phyloP scores from a whole-genome alignment of 2,888 invertebrate species.

The Apamea monoglypha region DNA sequence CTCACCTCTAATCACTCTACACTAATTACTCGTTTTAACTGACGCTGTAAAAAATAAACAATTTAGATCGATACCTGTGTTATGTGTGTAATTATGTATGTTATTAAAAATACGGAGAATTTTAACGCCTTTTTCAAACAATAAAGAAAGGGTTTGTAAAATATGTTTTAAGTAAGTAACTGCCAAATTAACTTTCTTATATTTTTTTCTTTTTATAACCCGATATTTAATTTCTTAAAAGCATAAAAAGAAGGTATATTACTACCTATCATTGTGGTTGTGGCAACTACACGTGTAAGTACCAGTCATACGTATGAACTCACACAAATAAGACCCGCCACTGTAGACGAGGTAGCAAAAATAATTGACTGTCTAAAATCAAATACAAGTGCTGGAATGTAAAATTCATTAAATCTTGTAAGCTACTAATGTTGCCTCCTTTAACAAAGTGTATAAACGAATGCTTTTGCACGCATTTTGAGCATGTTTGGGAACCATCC shows the following conservation, averaged over 20 bases:
- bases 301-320: too few relatives aligned
- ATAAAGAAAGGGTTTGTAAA: not conserved
- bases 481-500: too few relatives aligned
- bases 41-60: constrained; percentile 55
- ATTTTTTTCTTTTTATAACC: not conserved
- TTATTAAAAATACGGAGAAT: constrained; percentile 4
- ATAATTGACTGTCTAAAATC: too few relatives aligned
- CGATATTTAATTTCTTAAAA: not conserved
- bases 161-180: constrained; percentile 3
- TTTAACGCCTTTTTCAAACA: constrained; percentile 9
- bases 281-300: too few relatives aligned
- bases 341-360: too few relatives aligned
- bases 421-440: too few relatives aligned
- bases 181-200: not conserved
- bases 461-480: too few relatives aligned
- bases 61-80: constrained; percentile 48
- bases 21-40: constrained; percentile 77
- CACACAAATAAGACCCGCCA: too few relatives aligned
- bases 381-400: too few relatives aligned
- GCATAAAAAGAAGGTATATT: not conserved
- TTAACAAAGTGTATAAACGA: too few relatives aligned
- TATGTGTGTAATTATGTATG: constrained; percentile 40
- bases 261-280: too few relatives aligned
- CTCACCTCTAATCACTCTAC: constrained; percentile 79
- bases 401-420: too few relatives aligned